phyloP scores from a whole-genome alignment of 2,888 invertebrate species.

The Dastarcus helophoroides region DNA sequence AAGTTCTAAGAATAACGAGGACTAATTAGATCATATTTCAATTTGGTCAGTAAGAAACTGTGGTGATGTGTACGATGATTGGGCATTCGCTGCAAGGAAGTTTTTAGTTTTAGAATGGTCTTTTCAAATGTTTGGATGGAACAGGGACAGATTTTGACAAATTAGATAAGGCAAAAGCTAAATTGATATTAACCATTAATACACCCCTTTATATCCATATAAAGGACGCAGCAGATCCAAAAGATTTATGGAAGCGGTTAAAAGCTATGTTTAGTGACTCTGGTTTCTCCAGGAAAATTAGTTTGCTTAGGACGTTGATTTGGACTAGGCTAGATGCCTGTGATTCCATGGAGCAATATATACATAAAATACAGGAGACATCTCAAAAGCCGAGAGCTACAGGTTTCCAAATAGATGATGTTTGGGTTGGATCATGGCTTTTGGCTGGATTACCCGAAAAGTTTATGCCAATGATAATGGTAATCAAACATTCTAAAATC shows the following conservation, averaged over 20 bases:
- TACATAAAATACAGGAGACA: neutral
- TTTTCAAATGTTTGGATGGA: slow-evolving; percentile 30
- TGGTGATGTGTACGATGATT: slow-evolving; percentile 16
- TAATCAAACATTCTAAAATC: slow-evolving; percentile 2
- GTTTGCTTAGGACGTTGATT: slow-evolving; percentile 1
- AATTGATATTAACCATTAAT: slow-evolving; percentile 4
- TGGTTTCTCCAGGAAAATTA: neutral
- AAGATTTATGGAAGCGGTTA: slow-evolving; percentile 3
- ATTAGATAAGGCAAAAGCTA: slow-evolving; percentile 1
- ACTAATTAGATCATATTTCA: too few species aligned
- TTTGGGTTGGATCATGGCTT: slow-evolving; percentile 1
- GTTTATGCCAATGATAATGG: slow-evolving; percentile 4
- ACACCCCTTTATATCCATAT: slow-evolving; percentile 3
- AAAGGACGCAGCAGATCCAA: neutral
- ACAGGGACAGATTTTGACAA: slow-evolving; percentile 31
- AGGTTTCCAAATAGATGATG: neutral
- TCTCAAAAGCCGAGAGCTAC: slow-evolving; percentile 1
- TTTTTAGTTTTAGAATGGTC: slow-evolving; percentile 28
- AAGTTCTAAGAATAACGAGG: too few species aligned
- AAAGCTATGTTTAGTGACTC: slow-evolving; percentile 3
- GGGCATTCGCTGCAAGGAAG: slow-evolving; percentile 19
- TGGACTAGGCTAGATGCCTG: slow-evolving; percentile 1
- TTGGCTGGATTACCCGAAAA: slow-evolving; percentile 2
- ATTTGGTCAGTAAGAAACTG: too few species aligned
- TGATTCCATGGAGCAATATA: slow-evolving; percentile 1